Evolutionary conservation across 2,888 invertebrate genomes (phyloP), one percentile per base, ranked within the genome.

Genomic region (Seladonia tumulorum): DNA sequence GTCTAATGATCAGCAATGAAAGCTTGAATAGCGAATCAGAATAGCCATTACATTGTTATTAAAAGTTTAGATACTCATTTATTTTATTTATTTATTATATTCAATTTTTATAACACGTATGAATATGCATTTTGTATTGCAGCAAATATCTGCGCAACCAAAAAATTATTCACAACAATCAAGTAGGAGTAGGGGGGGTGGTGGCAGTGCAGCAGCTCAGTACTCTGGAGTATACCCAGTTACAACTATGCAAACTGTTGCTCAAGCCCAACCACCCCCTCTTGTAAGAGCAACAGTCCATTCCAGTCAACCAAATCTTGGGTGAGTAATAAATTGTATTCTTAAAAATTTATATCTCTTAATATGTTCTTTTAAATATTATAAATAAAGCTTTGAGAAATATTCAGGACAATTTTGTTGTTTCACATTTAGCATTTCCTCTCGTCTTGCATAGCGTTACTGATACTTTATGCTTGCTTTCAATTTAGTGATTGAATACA

Each of bases 261-360:
- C 92, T 89, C 93, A 94, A 83, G 94, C 94, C 82, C 95, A 94
- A 91, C 96, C 95, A 92, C 96, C 96, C 90, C 96, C 96, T 89
- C 95, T 96, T 88, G 95, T 96, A 88, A 94, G 96, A 94, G 95
- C 96, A 75, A 95, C 96, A 63, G 95, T 95, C 89, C 94, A 95
- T 89, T 93, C 94, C 90, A 95, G 93, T 92, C 94, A 94, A 92
- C 94, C 95, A 82, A 94, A 94, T 89, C 93, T 96, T 93, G 95
- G 95, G 95, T 95, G 92, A 95, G 94, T 91, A 78, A 79, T 53
- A 29, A 74, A 84, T 89, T 91, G 39, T 76, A 76, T 77, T 79
- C 76, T 87, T 85, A 12, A 78, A 42, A 77, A 60, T 76, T 47
- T 12, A 72, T 57, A 18, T 76, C 66, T 75, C 16, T 74, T 70